Evolutionary conservation across 2,113 vertebrate species (phyloP).

Genomic region (Proteles cristata): DNA sequence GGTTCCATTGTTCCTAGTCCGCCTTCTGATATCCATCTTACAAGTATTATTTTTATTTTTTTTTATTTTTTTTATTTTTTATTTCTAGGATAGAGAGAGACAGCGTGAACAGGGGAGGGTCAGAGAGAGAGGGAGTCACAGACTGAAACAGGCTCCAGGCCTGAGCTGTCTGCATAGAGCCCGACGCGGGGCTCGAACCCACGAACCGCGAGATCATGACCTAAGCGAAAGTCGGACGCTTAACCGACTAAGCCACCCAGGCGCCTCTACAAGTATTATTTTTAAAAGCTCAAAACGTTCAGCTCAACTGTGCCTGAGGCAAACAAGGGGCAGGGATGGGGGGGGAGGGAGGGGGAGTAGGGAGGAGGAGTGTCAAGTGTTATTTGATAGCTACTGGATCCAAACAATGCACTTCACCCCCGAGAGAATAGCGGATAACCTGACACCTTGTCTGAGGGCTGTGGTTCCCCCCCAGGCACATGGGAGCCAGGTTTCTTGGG

Average conservation of each 20-base stretch:
- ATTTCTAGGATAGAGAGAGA: no score
- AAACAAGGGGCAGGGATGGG: background rate
- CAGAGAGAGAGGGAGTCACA: no score
- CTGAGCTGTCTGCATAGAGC: no score
- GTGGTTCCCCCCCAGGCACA: background rate
- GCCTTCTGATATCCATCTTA: background rate
- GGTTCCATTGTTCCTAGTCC: background rate
- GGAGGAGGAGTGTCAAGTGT: background rate
- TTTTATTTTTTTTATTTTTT: no score
- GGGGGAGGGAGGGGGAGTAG: background rate
- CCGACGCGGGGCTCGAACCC: no score
- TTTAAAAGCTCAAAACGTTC: slow-evolving; percentile 18
- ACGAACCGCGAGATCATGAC: no score
- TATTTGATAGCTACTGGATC: background rate
- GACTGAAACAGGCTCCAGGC: no score
- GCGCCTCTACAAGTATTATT: slow-evolving; percentile 40
- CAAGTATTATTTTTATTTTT: slow-evolving; percentile 48
- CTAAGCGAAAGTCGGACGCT: no score
- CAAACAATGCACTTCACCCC: background rate
- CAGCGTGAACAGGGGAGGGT: no score
- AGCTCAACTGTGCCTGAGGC: background rate
- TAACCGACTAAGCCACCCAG: no score
- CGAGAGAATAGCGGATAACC: background rate
- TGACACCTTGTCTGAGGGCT: background rate
- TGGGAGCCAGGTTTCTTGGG: background rate